phyloP scores from a whole-genome alignment of 2,113 vertebrate genomes.

The Cavia porcellus region DNA sequence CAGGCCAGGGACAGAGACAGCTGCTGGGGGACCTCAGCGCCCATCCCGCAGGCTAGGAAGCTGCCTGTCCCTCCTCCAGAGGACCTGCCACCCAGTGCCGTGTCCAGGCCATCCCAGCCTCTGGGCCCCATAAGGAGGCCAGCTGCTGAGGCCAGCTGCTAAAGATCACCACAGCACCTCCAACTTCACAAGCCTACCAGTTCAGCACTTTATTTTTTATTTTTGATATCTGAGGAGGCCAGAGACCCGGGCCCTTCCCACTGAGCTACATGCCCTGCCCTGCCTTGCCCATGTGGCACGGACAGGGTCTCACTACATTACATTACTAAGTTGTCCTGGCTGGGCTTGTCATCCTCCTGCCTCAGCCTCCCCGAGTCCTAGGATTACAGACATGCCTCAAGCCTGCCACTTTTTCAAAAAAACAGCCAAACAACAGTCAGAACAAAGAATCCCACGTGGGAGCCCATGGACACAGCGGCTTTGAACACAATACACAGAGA shows the following conservation, averaged over 20 bases:
- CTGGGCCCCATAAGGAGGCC: too few relatives aligned
- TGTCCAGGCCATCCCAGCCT: background rate
- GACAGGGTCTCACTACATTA: background rate
- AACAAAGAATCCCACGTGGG: background rate
- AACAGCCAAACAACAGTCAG: background rate
- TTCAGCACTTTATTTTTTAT: background rate
- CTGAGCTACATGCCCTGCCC: background rate
- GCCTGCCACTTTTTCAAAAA: background rate
- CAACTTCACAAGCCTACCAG: background rate
- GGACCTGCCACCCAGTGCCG: background rate
- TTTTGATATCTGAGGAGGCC: background rate
- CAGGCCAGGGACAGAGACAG: background rate
- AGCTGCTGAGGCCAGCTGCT: background rate
- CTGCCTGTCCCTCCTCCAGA: rapidly evolving
- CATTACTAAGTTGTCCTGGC: background rate
- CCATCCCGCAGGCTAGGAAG: background rate
- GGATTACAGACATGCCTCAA: background rate
- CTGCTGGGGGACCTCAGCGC: background rate
- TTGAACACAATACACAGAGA: rapidly evolving
- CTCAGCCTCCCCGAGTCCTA: background rate
- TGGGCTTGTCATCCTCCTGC: background rate
- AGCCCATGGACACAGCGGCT: rapidly evolving
- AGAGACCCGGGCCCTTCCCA: background rate
- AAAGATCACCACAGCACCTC: background rate
- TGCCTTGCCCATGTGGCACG: background rate